phyloP scores from a whole-genome alignment of 2,888 invertebrate species.

The Heterodera filipjevi region DNA sequence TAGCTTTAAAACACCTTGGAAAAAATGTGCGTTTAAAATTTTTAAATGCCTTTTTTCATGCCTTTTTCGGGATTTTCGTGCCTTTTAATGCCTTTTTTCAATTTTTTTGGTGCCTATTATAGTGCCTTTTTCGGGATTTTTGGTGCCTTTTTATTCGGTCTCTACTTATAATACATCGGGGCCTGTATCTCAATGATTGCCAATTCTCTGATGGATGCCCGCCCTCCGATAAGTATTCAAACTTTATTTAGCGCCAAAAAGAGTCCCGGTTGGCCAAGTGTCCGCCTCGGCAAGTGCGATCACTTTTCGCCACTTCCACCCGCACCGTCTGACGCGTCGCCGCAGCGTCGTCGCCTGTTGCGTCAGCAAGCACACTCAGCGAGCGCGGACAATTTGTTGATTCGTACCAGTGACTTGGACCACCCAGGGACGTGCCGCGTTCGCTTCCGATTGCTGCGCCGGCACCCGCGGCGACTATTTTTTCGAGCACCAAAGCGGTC shows the following conservation, averaged over 20 bases:
- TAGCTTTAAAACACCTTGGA: too few relatives aligned
- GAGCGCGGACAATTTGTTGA: conserved; percentile 16
- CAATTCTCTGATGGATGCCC: too few relatives aligned
- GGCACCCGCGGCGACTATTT: not conserved
- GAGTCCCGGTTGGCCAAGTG: not conserved
- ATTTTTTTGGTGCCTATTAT: too few relatives aligned
- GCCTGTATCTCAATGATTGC: too few relatives aligned
- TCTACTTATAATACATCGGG: too few relatives aligned
- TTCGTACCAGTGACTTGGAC: not conserved
- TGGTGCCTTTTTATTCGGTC: too few relatives aligned
- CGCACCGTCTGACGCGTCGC: not conserved
- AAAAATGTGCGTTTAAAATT: too few relatives aligned
- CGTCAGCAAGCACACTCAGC: not conserved
- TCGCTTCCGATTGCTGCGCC: not conserved
- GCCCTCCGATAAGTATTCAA: too few relatives aligned
- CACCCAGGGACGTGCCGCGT: not conserved
- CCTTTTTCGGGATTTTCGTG: too few relatives aligned
- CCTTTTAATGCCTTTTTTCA: too few relatives aligned
- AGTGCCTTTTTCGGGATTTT: too few relatives aligned
- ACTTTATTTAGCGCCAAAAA: not conserved
- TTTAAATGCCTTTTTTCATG: too few relatives aligned
- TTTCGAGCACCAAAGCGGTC: not conserved
- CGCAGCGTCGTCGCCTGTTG: not conserved
- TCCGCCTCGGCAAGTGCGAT: not conserved
- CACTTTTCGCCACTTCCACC: not conserved